phyloP scores from a whole-genome alignment of 2,113 vertebrate genomes.

The Acanthisitta chloris region DNA sequence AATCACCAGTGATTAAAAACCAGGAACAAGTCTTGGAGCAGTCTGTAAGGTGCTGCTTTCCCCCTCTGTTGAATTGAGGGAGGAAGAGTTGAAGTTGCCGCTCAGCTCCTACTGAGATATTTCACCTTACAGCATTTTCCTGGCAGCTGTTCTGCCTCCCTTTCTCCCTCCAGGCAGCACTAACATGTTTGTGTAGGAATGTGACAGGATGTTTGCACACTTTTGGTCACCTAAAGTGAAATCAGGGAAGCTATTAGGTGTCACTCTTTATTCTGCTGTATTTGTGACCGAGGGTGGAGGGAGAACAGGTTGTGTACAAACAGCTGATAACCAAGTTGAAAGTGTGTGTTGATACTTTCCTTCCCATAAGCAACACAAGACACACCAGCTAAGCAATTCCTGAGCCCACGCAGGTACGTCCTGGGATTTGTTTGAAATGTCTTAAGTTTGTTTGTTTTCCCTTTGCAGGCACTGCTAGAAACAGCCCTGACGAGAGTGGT shows the following conservation, averaged over 20 bases:
- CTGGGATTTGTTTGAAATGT: neutral
- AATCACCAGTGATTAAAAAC: neutral
- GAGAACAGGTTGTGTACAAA: neutral
- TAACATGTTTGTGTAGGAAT: neutral
- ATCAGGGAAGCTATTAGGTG: neutral
- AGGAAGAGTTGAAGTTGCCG: neutral
- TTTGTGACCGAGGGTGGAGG: neutral
- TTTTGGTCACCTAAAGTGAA: neutral
- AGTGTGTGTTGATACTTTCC: neutral
- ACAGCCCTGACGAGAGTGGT: conserved; percentile 90
- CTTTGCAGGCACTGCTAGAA: conserved; percentile 87
- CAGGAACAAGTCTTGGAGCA: neutral
- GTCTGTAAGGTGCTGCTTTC: neutral
- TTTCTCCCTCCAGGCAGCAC: neutral
- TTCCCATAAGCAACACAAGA: neutral
- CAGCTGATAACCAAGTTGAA: neutral
- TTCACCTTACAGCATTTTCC: neutral
- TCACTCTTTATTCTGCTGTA: neutral
- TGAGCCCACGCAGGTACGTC: neutral
- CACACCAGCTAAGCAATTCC: neutral
- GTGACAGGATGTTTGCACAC: accelerated
- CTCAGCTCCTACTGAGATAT: neutral
- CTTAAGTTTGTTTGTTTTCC: neutral
- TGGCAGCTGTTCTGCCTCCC: neutral
- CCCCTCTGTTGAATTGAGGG: too few relatives aligned